Evolutionary conservation across 2,113 vertebrate species (phyloP).

Genomic region (Notothenia rossii): DNA sequence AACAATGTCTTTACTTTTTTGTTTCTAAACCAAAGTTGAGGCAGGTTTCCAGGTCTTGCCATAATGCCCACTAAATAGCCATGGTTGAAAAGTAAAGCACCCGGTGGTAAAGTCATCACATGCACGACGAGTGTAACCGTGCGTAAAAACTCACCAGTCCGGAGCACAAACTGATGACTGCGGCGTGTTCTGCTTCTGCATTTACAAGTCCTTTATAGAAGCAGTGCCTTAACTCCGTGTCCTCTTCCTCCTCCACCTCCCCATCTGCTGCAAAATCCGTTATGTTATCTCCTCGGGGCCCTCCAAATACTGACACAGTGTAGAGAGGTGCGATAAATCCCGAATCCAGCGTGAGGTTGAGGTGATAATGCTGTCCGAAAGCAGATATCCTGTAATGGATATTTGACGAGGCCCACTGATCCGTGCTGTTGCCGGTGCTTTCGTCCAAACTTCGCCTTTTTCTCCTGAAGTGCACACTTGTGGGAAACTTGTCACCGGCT

Average conservation of each 20-base stretch:
- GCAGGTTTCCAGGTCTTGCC: not conserved
- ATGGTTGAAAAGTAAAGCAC: constrained; percentile 32
- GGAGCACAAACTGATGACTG: constrained; percentile 97
- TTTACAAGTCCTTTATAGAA: constrained; percentile 98
- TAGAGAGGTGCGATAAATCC: constrained; percentile 97
- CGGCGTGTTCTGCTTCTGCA: constrained; percentile 89
- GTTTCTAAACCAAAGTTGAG: not conserved
- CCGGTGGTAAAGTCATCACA: constrained; percentile 32
- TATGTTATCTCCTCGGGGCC: constrained; percentile 83
- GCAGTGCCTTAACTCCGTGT: constrained; percentile 93
- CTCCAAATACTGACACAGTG: constrained; percentile 93
- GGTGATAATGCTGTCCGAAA: constrained; percentile 93
- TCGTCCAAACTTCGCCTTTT: constrained; percentile 89
- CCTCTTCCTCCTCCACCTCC: constrained; percentile 81
- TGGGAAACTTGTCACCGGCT: constrained; percentile 90
- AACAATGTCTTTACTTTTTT: not conserved
- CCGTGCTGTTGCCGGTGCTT: constrained; percentile 67
- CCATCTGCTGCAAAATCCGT: constrained; percentile 84
- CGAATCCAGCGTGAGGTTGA: constrained; percentile 94
- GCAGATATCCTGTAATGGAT: constrained; percentile 94
- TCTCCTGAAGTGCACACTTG: constrained; percentile 93
- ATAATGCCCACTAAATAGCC: constrained; percentile 1
- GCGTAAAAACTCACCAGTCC: constrained; percentile 93
- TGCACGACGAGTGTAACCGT: constrained; percentile 29
- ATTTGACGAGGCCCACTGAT: constrained; percentile 86